These are phyloP conservation scores for Acestrorhynchus altus DNA, from an alignment of 2,797 vertebrate genomes.

Conservation along the genomic window DNA sequence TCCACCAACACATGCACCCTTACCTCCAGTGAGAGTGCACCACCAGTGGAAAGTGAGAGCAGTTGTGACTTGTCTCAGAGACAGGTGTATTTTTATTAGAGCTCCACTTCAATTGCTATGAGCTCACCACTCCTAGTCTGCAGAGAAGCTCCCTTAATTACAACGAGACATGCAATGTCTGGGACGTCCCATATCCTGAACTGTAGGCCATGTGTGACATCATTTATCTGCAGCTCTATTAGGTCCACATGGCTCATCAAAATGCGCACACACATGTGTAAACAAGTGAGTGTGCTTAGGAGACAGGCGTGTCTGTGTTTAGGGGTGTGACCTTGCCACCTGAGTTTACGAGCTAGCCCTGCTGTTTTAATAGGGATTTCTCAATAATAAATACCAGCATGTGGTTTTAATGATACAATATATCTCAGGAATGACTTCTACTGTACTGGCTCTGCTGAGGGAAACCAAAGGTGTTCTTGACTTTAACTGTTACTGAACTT, in stretches of 20 bases:
- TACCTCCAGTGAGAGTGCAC: neutral
- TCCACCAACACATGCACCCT: too few species aligned
- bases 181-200: constrained; percentile 57
- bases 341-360: constrained; percentile 84
- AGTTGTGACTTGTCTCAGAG: constrained; percentile 52
- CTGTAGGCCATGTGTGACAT: constrained; percentile 73
- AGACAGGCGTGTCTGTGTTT: constrained; percentile 64
- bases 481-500: constrained; percentile 14
- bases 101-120: constrained; percentile 81
- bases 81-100: constrained; percentile 91
- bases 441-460: constrained; percentile 65
- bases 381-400: constrained; percentile 78
- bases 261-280: neutral
- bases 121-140: constrained; percentile 79
- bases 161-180: constrained; percentile 77
- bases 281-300: constrained; percentile 11
- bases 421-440: constrained; percentile 69
- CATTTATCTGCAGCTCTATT: constrained; percentile 25
- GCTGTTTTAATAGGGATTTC: constrained; percentile 85
- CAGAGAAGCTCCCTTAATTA: constrained; percentile 81
- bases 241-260: neutral
- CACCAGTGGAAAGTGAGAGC: constrained; percentile 25
- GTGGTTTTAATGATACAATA: constrained; percentile 78
- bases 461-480: constrained; percentile 6
- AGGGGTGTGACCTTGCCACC: constrained; percentile 73